phyloP scores from a whole-genome alignment of 2,113 vertebrate species.

The Tiliqua scincoides region DNA sequence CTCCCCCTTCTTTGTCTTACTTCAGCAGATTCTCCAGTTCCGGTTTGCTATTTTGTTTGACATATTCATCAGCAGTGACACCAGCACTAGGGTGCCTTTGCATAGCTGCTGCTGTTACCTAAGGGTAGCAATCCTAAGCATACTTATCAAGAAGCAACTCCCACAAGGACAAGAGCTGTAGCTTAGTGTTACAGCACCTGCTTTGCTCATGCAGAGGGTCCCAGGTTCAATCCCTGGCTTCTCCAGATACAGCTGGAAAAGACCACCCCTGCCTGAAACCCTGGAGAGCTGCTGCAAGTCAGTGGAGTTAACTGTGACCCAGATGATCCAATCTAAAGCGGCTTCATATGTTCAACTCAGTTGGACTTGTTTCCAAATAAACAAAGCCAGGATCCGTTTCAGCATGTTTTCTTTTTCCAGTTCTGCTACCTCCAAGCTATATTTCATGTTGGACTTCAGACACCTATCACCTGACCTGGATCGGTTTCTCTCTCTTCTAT shows the following conservation, averaged over 20 bases:
- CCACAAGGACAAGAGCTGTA: not conserved
- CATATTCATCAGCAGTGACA: not conserved
- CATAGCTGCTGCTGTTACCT: not conserved
- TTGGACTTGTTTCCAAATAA: not conserved
- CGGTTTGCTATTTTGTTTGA: not conserved
- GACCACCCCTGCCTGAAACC: too few relatives aligned
- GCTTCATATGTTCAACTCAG: not conserved
- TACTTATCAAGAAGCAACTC: not conserved
- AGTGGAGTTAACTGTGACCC: too few relatives aligned
- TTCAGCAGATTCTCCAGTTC: not conserved
- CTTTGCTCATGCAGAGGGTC: too few relatives aligned
- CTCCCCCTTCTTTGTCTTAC: not conserved
- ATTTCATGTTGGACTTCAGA: not conserved
- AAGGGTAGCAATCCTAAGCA: not conserved
- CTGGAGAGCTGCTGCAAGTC: too few relatives aligned
- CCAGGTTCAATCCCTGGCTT: too few relatives aligned
- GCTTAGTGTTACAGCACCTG: too few relatives aligned
- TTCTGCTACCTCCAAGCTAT: not conserved
- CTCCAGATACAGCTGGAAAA: too few relatives aligned
- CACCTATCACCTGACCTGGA: too few relatives aligned
- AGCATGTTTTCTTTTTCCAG: not conserved
- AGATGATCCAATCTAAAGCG: too few relatives aligned
- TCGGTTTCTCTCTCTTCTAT: too few relatives aligned
- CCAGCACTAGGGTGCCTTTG: not conserved
- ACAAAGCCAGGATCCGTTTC: not conserved